Conservation (phyloP, 1,140 invertebrate species). For the Caenorhabditis brenneri region DNA sequence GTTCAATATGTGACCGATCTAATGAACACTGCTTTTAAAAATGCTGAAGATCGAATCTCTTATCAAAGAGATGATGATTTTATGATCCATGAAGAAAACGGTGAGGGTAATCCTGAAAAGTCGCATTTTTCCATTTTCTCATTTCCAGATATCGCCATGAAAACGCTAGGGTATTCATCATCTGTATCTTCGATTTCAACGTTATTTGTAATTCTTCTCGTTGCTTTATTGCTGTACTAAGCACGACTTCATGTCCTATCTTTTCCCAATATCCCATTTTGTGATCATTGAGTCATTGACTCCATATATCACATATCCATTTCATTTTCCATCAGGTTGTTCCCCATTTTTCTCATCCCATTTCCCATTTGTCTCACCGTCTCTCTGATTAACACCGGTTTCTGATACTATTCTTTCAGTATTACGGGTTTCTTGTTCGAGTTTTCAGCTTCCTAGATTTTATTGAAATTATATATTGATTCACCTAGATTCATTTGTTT, state of each 20-base stretch:
- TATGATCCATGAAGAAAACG: conserved; percentile 10
- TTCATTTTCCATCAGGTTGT: background rate
- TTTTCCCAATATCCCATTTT: background rate
- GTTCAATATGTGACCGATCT: conserved; percentile 13
- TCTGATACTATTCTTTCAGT: background rate
- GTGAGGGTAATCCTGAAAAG: background rate
- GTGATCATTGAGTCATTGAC: conserved; percentile 18
- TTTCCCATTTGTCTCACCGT: background rate
- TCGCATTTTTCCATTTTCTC: background rate
- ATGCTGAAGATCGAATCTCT: background rate
- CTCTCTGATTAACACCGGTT: background rate
- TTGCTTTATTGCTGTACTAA: background rate
- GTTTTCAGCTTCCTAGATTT: background rate
- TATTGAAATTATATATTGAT: background rate
- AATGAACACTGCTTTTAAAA: background rate
- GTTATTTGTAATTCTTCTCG: background rate
- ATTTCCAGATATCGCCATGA: background rate
- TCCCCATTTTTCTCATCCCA: background rate
- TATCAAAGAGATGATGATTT: conserved; percentile 8
- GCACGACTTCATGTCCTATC: background rate
- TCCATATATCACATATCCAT: conserved; percentile 18
- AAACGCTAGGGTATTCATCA: background rate
- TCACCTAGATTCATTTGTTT: background rate
- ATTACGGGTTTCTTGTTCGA: background rate
- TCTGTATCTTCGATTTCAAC: background rate